These are phyloP conservation scores for Catostylus mosaicus DNA, from an alignment of 30 jellyfish, hydroid and myxozoan species.

Conservation along the genomic window DNA sequence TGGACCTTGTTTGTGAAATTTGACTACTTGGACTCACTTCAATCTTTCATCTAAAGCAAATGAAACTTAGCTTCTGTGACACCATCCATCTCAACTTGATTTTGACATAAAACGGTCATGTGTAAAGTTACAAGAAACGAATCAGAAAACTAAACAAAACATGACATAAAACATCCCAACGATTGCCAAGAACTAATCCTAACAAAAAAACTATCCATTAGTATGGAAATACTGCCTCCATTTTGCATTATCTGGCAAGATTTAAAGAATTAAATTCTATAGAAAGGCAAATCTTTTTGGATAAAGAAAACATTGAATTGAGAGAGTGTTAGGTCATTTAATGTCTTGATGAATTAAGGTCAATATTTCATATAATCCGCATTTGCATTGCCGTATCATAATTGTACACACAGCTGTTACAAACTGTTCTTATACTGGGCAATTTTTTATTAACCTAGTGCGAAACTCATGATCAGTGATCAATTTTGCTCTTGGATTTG, in stretches of 20 bases:
- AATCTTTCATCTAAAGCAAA: too few species aligned
- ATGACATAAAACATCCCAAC: background rate
- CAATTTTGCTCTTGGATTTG: background rate
- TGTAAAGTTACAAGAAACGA: background rate
- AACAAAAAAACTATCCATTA: background rate
- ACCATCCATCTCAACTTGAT: too few species aligned
- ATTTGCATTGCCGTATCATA: background rate
- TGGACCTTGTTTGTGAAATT: too few species aligned
- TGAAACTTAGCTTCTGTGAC: too few species aligned
- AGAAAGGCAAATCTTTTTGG: background rate
- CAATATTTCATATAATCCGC: conserved; percentile 4
- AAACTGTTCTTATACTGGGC: background rate
- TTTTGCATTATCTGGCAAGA: background rate
- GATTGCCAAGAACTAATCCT: background rate
- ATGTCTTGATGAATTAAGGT: background rate
- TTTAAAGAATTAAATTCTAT: background rate
- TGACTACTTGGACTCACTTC: too few species aligned
- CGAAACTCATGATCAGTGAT: background rate
- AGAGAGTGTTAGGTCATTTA: conserved; percentile 27
- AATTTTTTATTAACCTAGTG: background rate
- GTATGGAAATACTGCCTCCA: background rate
- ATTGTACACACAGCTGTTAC: conserved; percentile 4
- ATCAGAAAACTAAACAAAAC: background rate
- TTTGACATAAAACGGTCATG: background rate
- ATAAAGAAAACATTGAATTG: background rate